These are phyloP conservation scores for Drymodes brunneopygia DNA, from an alignment of 2,113 vertebrate species.

Conservation along the genomic window DNA sequence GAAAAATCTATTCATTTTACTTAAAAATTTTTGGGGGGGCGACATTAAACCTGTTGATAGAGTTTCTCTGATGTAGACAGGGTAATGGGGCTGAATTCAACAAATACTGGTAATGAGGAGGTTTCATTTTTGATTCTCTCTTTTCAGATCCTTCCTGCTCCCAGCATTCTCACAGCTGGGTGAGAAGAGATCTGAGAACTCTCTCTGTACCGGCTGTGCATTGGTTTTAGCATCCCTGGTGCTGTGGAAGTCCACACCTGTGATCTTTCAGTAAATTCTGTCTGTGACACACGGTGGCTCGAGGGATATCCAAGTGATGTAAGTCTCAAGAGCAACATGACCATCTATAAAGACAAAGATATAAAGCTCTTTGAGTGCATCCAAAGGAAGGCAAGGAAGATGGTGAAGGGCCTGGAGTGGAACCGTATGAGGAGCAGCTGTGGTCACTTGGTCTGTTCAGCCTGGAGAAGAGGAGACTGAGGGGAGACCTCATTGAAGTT, in stretches of 20 bases:
- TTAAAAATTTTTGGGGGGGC: background rate
- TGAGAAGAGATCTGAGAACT: background rate
- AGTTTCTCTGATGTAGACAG: background rate
- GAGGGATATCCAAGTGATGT: background rate
- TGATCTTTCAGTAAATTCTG: background rate
- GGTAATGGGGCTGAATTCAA: background rate
- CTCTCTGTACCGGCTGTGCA: background rate
- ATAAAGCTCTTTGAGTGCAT: background rate
- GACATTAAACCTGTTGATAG: background rate
- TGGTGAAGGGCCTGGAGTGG: background rate
- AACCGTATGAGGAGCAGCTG: accelerated
- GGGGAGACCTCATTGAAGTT: background rate
- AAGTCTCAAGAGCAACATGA: accelerated
- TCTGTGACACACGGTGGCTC: background rate
- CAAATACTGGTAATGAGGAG: background rate
- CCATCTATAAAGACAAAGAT: background rate
- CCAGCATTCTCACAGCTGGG: background rate
- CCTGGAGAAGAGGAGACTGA: background rate
- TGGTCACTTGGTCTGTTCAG: background rate
- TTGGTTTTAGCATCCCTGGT: background rate
- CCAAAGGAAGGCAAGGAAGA: background rate
- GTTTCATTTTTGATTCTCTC: background rate
- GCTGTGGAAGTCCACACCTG: background rate
- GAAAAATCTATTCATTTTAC: background rate
- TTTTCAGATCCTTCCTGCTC: background rate